Base-by-base conservation (phyloP, 2,888 invertebrate genomes). In the Tiliacea aurago region DNA sequence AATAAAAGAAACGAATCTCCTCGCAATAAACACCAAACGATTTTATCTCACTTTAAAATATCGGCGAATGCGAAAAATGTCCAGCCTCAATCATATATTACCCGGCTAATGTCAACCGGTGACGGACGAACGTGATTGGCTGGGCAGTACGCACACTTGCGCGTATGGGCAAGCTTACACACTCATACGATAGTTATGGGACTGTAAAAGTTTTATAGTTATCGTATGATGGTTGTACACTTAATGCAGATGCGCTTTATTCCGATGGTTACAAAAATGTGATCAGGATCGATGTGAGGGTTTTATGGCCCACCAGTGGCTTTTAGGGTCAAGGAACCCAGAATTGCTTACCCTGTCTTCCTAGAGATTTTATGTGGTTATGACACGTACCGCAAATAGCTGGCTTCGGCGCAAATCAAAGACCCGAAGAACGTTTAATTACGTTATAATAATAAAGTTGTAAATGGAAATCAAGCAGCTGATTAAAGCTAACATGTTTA, bases 1-100 rank as follows among this genome's bases (percentile, higher is more conserved):
- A 80, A 81, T 85, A 87, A 86, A 87, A 86, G 78, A 90, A 91
- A 89, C 89, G 86, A 88, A 90, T 88, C 87, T 88, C 87, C 84
- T 84, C 79, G 90, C 87, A 89, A 92, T 93, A 93, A 93, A 93
- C 91, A 89, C 89, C 83, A 86, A 79, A 87, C 89, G 92, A 94
- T 93, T 93, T 93, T 95, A 95, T 94, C 86, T 87, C 91, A 87
- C 82, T 83, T 88, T 93, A 92, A 94, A 91, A 93, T 94, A 95
- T 91, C 82, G 86, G 90, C 91, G 92, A 92, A 94, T 94, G 93
- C 90, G 89, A 91, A 89, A 85, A 89, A 88, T 87, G 88, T 86
- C 87, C 90, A 85, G 92, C 85, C 91, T 94, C 94, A 95, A 94
- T 94, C 95, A 95, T 95, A 94, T 94, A 92, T 95, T 94, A 93